Evolutionary conservation across 2,888 invertebrate genomes (phyloP).

Genomic region (Patella ulyssiponensis): DNA sequence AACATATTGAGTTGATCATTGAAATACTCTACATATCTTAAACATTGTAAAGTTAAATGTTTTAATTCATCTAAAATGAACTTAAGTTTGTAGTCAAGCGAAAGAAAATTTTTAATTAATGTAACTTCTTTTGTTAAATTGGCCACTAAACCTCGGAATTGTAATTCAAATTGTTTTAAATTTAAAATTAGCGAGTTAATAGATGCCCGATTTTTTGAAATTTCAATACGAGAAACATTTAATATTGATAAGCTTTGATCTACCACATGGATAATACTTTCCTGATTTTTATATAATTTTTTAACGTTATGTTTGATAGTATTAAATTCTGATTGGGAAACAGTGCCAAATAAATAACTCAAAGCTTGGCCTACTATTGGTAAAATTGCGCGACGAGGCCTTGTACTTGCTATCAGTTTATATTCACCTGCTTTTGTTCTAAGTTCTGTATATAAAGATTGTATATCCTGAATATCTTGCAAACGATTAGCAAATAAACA

Average conservation of each 20-base stretch:
- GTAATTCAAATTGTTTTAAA: neutral
- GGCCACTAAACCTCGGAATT: neutral
- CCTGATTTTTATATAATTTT: neutral
- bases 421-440: too few relatives aligned
- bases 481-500: too few relatives aligned
- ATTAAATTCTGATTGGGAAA: neutral
- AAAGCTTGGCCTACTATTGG: slow-evolving; percentile 10
- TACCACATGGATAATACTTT: slow-evolving; percentile 7
- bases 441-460: too few relatives aligned
- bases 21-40: neutral
- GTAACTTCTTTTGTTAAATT: neutral
- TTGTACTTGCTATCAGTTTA: neutral
- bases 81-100: neutral
- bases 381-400: neutral
- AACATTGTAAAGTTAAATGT: too few relatives aligned
- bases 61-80: neutral
- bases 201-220: neutral
- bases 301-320: slow-evolving; percentile 3
- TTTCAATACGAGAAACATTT: slow-evolving; percentile 5
- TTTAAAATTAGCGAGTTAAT: neutral
- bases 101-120: neutral
- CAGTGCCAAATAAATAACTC: neutral
- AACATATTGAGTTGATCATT: neutral
- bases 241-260: slow-evolving; percentile 5
- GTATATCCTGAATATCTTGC: too few relatives aligned